Percentiles rank a stretch among this genome's conserved stretches.
phyloP scores from a whole-genome alignment of 2,888 invertebrate genomes.

The Noctua janthina region DNA sequence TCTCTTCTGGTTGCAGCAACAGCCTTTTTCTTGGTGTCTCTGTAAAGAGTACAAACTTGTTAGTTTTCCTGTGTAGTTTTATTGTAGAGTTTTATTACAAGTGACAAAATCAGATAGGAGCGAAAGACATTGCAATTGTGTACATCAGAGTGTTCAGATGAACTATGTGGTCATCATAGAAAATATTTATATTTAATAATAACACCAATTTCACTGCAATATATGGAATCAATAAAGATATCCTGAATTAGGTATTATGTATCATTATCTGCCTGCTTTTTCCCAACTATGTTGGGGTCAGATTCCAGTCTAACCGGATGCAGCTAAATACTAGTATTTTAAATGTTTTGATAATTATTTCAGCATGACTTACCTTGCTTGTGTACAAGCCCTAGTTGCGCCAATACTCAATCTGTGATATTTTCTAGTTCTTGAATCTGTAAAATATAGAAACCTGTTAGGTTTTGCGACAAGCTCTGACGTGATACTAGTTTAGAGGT shows the following conservation, averaged over 20 bases:
- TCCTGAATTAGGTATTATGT: neutral
- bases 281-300: neutral
- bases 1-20: rapidly evolving
- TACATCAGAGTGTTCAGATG: slow-evolving; percentile 82
- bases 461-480: rapidly evolving
- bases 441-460: neutral
- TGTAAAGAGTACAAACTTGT: slow-evolving; percentile 9
- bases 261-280: neutral
- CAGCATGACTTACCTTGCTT: slow-evolving; percentile 5
- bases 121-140: slow-evolving; percentile 82
- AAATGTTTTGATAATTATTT: neutral
- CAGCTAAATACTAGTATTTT: neutral
- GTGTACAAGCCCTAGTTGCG: neutral
- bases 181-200: neutral
- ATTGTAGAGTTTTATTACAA: neutral
- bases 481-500: neutral
- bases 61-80: neutral
- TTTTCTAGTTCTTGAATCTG: slow-evolving; percentile 3
- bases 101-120: slow-evolving; percentile 87
- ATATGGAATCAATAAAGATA: neutral
- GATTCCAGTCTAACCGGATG: neutral
- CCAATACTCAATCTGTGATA: neutral
- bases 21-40: neutral
- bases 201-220: slow-evolving; percentile 6
- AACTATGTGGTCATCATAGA: slow-evolving; percentile 81